phyloP scores from a whole-genome alignment of 2,113 vertebrate species.

The Paradisaea rubra region DNA sequence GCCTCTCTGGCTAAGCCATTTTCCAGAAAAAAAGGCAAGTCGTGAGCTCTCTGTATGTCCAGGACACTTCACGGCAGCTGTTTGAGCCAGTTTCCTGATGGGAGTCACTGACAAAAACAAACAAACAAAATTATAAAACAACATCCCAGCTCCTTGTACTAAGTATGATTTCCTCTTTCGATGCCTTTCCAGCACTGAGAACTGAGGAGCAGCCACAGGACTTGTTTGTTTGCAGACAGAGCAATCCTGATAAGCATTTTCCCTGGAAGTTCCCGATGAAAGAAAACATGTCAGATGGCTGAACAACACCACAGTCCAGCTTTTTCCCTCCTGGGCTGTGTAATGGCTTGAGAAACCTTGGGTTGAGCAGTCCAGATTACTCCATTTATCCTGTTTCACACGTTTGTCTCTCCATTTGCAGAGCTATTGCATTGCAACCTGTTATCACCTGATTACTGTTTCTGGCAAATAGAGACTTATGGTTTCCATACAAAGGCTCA shows the following conservation, averaged over 20 bases:
- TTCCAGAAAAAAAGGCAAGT: slow-evolving; percentile 65
- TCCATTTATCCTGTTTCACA: background rate
- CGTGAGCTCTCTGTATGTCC: slow-evolving; percentile 26
- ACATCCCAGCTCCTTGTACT: background rate
- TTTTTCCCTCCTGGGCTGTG: background rate
- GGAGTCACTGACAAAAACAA: slow-evolving; percentile 58
- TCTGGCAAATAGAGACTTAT: background rate
- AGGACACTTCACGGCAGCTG: slow-evolving; percentile 67
- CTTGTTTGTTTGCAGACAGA: background rate
- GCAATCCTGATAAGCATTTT: background rate
- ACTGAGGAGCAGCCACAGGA: background rate
- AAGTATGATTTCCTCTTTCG: background rate
- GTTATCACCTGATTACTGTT: background rate
- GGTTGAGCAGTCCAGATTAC: background rate
- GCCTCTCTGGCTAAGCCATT: slow-evolving; percentile 68
- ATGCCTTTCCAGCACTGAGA: background rate
- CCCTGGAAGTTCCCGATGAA: background rate
- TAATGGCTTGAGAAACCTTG: background rate
- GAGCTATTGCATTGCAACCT: background rate
- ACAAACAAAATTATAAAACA: background rate
- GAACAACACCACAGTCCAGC: background rate
- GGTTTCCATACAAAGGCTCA: background rate
- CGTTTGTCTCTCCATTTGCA: background rate
- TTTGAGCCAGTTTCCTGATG: slow-evolving; percentile 58
- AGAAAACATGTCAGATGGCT: background rate